These are phyloP conservation scores for Discoglossus pictus DNA, from an alignment of 2,797 vertebrate species.

Conservation along the genomic window DNA sequence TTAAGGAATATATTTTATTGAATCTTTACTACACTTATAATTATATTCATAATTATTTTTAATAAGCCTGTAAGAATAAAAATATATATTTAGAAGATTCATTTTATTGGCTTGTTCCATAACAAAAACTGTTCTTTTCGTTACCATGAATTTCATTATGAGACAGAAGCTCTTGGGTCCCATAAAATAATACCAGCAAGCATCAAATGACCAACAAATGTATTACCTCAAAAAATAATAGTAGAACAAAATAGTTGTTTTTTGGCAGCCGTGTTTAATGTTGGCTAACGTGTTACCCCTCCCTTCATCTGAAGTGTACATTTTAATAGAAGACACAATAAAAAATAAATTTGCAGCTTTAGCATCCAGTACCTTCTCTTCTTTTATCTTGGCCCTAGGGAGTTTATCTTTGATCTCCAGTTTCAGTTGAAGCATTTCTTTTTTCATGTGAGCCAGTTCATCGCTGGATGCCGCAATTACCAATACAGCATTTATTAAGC, in stretches of 20 bases:
- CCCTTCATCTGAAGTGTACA: constrained; percentile 10
- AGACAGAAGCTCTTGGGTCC: constrained; percentile 26
- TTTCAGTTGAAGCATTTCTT: constrained; percentile 37
- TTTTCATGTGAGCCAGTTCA: constrained; percentile 38
- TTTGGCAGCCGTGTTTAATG: constrained; percentile 21
- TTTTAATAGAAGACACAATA: constrained; percentile 14
- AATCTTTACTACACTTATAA: too few relatives aligned
- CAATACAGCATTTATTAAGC: constrained; percentile 47
- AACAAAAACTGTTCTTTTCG: constrained; percentile 19
- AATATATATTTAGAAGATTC: constrained; percentile 17
- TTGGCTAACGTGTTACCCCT: constrained; percentile 14
- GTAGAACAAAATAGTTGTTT: constrained; percentile 22
- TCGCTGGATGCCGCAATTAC: constrained; percentile 39
- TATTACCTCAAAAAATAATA: constrained; percentile 33
- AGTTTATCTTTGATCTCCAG: constrained; percentile 45
- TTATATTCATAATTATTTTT: too few relatives aligned
- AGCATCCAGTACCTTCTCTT: constrained; percentile 4
- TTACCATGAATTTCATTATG: constrained; percentile 29
- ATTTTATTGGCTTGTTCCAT: constrained; percentile 7
- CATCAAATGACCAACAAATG: constrained; percentile 34
- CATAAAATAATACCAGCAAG: constrained; percentile 37
- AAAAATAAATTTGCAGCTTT: constrained; percentile 33
- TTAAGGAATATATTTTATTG: too few relatives aligned
- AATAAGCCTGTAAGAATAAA: constrained; percentile 22
- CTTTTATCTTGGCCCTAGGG: constrained; percentile 42